A percentile compares a stretch with the other conserved stretches of the same genome.
These are phyloP conservation scores for Agonum fuliginosum DNA, from an alignment of 2,888 invertebrate genomes.

Conservation along the genomic window DNA sequence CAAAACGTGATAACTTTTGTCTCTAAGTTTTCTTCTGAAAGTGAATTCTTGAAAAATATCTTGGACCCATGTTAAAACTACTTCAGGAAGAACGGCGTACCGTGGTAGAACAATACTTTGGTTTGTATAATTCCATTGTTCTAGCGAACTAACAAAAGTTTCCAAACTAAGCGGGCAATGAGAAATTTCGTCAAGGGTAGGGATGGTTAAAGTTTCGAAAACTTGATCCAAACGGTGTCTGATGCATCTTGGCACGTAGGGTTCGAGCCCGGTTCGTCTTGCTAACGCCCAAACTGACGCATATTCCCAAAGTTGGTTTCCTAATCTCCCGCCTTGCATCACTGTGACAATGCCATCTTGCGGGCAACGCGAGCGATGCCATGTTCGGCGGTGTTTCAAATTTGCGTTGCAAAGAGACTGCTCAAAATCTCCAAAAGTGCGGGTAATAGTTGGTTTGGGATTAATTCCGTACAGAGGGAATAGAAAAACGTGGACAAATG, in stretches of 20 bases:
- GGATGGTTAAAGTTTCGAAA: constrained; percentile 75
- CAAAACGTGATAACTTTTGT: constrained; percentile 73
- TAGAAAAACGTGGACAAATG: constrained; percentile 77
- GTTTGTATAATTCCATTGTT: constrained; percentile 76
- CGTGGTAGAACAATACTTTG: constrained; percentile 76
- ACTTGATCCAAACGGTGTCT: constrained; percentile 74
- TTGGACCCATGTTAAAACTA: constrained; percentile 76
- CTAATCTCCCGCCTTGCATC: constrained; percentile 72
- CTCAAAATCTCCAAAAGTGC: constrained; percentile 75
- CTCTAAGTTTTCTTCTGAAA: constrained; percentile 73
- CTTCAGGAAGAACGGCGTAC: constrained; percentile 75
- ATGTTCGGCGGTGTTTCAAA: constrained; percentile 70
- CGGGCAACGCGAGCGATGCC: constrained; percentile 70
- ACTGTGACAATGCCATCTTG: constrained; percentile 73
- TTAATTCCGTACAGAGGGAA: constrained; percentile 75
- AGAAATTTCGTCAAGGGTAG: constrained; percentile 75
- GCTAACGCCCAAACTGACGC: constrained; percentile 74
- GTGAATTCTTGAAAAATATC: constrained; percentile 76
- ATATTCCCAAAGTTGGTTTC: constrained; percentile 75
- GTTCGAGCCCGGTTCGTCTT: constrained; percentile 72
- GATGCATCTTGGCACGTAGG: constrained; percentile 74
- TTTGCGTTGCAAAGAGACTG: constrained; percentile 75
- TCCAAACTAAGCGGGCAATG: constrained; percentile 74
- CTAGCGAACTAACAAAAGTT: constrained; percentile 73
- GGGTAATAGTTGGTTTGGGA: constrained; percentile 70